Base-by-base conservation (phyloP, 2,797 vertebrate genomes). In the Leptoclinus maculatus region DNA sequence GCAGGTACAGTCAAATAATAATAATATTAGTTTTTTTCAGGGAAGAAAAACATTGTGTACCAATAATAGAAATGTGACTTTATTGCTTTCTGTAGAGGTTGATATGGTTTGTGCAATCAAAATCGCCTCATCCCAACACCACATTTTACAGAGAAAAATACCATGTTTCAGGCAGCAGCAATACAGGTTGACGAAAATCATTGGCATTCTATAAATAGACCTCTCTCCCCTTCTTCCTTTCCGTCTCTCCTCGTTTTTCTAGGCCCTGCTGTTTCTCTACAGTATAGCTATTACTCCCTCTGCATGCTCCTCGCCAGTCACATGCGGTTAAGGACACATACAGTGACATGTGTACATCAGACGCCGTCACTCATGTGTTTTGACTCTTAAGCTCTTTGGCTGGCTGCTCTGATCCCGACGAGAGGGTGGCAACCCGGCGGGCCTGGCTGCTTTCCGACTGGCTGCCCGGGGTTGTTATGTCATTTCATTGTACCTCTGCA, bases 161-260 rank as follows among this genome's bases (percentile, higher is more conserved):
- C 83, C 76, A 88, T 68, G 58, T 86, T 87, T 84, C 57, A 89
- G 73, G 82, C 83, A 66, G 82, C 8, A 77, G 83, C 74, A 78
- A 79, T 78, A 86, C 85, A 89, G 88, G 80, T 89, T 83, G 83
- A 83, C 70, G 78, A 85, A 91, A 91, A 92, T 81, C 83, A 80
- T 86, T 86, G 78, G 39, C 57, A 58, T 66, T 77, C 89, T 89
- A 92, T 91, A 87, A 90, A 92, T 88, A 94, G 85, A 71, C 53
- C 41, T 65, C 64, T 57, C 23, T 25, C 53, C 76, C 69, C 67
- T 75, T 69, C 57, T 64, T 84, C 57, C 47, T 86, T 63, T 81
- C 66, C 63, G 74, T 83, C 58, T 74, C 66, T 70, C 43, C 75
- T 71, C 36, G 9, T 81, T 83, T 87, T 83, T 83, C 64, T 67